Evolutionary conservation across 2,113 vertebrate genomes (phyloP).

Genomic region (Syngnathus scovelli): DNA sequence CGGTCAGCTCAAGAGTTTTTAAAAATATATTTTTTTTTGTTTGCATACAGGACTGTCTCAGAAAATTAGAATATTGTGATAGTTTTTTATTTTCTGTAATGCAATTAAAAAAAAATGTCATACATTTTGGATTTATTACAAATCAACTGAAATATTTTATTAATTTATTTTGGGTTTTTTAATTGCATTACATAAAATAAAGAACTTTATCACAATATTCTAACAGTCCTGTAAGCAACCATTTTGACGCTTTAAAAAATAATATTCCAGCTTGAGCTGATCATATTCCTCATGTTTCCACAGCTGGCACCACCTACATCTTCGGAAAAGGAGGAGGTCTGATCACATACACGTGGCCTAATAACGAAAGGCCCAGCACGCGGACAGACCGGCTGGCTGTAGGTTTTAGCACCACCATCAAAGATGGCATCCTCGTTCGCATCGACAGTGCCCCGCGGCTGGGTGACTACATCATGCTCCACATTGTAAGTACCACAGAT

Average conservation of each 20-base stretch:
- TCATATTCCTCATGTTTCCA: slow-evolving; percentile 30
- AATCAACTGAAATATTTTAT: no score
- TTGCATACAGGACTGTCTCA: no score
- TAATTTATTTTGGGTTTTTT: no score
- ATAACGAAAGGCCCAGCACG: slow-evolving; percentile 92
- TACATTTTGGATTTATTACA: no score
- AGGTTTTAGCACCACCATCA: slow-evolving; percentile 78
- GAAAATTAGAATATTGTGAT: no score
- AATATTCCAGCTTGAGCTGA: slow-evolving; percentile 2
- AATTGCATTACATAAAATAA: no score
- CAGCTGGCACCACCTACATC: slow-evolving; percentile 94
- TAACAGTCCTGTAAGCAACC: no score
- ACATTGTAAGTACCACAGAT: slow-evolving; percentile 81
- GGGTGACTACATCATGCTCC: slow-evolving; percentile 95
- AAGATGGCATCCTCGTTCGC: slow-evolving; percentile 92
- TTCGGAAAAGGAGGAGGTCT: slow-evolving; percentile 95
- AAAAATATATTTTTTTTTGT: not conserved
- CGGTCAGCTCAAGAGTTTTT: not conserved
- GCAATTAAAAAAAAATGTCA: no score
- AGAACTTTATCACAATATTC: no score
- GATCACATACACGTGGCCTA: slow-evolving; percentile 95
- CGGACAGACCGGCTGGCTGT: slow-evolving; percentile 89
- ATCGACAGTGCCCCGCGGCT: slow-evolving; percentile 94
- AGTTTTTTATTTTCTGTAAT: no score
- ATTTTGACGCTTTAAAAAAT: no score